phyloP scores from a whole-genome alignment of 2,113 vertebrate species.

The Cinclus cinclus region DNA sequence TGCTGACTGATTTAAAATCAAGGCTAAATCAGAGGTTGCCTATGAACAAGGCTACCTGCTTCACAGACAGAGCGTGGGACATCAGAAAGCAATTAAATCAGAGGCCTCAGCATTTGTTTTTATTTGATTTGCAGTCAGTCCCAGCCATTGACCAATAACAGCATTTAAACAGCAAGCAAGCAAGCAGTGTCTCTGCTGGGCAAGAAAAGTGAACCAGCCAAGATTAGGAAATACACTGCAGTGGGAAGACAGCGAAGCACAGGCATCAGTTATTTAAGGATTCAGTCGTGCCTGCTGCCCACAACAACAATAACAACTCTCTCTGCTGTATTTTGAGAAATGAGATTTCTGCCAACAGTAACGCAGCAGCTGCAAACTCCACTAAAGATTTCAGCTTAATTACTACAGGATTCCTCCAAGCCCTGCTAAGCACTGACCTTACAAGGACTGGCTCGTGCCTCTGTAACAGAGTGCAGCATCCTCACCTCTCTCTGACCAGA shows the following conservation, averaged over 20 bases:
- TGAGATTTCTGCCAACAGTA: not conserved
- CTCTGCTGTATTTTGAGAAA: not conserved
- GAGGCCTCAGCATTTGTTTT: not conserved
- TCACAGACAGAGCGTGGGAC: not conserved
- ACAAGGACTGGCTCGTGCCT: fast-evolving
- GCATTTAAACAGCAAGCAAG: not conserved
- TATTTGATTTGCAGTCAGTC: not conserved
- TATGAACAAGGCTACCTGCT: not conserved
- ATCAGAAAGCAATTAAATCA: not conserved
- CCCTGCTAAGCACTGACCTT: not conserved
- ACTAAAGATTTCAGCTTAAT: not conserved
- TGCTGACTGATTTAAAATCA: not conserved
- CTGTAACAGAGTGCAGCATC: not conserved
- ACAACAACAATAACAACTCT: not conserved
- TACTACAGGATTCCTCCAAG: not conserved
- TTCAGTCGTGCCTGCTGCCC: not conserved
- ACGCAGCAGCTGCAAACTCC: not conserved
- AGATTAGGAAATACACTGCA: not conserved
- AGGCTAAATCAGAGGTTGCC: not conserved
- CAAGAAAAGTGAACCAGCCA: not conserved
- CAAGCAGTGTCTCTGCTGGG: not conserved
- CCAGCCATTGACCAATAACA: not conserved
- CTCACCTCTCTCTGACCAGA: not conserved
- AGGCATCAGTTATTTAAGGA: not conserved
- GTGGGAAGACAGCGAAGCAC: not conserved